Evolutionary conservation across 2,797 vertebrate genomes (phyloP), one percentile per base, ranked within the genome.

Genomic region (Acipenser oxyrinchus): DNA sequence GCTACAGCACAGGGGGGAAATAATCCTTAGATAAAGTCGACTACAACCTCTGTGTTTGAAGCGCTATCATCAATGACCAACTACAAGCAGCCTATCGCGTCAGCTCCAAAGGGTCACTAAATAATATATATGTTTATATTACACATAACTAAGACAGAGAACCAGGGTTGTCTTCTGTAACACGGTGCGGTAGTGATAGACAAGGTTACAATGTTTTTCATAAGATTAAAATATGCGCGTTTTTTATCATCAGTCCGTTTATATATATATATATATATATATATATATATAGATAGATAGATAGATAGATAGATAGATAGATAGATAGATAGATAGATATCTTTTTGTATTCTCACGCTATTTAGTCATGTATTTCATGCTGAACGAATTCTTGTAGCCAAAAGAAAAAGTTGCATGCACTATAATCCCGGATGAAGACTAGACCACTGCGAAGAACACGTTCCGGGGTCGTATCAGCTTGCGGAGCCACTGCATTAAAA

Each of bases 401-500:
- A 71, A 73, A 37, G 3, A 1, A 59, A 68, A n/a, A 60, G 12
- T 76, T 74, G 80, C 37, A 69, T 75, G 62, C 74, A 48, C 0
- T 74, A 71, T 81, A 76, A 64, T 68, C 67, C 72, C 72, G 72
- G 52, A 69, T 48, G 37, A 55, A 70, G 74, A 64, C 64, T 15
- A 66, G 49, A 62, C 58, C 49, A 37, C 6, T 0, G 63, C 66
- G 67, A 57, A 67, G 72, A 71, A 72, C 74, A 73, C 71, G 75
- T 79, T 79, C 75, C 71, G 73, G 77, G 79, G 68, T 74, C 75
- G 72, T 70, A 65, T 12, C 65, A 62, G 69, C 76, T 69, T 63
- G 70, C 76, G 79, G 49, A 63, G 23, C 23, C 23, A 18, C 23
- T 37, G 23, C 23, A 37, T 37, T 3, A 37, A 2, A 37, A 37